Evolutionary conservation across 2,113 vertebrate genomes (phyloP).

Genomic region (Rutilus rutilus): DNA sequence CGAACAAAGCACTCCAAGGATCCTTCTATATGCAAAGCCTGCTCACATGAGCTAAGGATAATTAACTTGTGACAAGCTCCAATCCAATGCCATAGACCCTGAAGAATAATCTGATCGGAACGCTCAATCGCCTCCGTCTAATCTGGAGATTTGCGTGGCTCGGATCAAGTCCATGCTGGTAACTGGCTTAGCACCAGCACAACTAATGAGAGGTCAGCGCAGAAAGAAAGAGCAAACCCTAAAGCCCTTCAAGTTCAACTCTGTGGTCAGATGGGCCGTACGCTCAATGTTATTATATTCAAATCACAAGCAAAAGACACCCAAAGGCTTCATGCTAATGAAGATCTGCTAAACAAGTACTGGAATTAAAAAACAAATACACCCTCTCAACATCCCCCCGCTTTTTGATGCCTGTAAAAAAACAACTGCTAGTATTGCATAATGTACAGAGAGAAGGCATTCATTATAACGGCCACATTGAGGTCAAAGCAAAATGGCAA

Average conservation of each 20-base stretch:
- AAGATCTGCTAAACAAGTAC: not conserved
- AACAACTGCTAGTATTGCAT: not conserved
- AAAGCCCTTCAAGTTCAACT: not conserved
- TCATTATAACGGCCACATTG: not conserved
- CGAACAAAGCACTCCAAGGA: not conserved
- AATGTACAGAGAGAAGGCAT: conserved; percentile 1
- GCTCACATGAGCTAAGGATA: conserved; percentile 45
- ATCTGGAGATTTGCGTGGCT: conserved; percentile 50
- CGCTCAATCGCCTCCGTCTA: conserved; percentile 50
- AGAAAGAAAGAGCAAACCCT: conserved; percentile 16
- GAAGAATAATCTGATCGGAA: conserved; percentile 50
- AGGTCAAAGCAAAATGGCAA: not conserved
- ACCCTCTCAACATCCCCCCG: not conserved
- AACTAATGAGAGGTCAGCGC: conserved; percentile 19
- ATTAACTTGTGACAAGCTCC: conserved; percentile 45
- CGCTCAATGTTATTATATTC: conserved; percentile 6
- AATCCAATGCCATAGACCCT: conserved; percentile 35
- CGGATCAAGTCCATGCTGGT: conserved; percentile 40
- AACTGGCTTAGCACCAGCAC: conserved; percentile 39
- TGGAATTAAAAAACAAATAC: not conserved
- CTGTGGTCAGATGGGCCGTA: not conserved
- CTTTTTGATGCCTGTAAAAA: not conserved
- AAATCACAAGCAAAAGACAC: conserved; percentile 11
- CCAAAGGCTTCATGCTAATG: not conserved
- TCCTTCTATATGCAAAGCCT: not conserved